Conservation (phyloP, 2,888 invertebrate genomes). For the Rhyacophila evoluta region DNA sequence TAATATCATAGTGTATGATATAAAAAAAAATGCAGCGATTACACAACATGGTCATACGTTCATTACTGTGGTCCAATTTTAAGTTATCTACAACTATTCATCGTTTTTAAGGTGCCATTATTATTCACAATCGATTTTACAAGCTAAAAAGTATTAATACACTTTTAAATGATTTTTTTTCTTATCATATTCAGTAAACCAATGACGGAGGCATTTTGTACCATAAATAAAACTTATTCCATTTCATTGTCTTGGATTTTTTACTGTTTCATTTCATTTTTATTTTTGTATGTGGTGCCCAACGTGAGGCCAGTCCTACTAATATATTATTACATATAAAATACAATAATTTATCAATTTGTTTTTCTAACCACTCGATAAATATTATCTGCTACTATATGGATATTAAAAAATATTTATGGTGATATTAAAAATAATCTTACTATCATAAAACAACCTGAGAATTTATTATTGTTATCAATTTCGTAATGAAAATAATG, state of each 20-base stretch:
- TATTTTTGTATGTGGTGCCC: no score
- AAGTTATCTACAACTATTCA: not conserved
- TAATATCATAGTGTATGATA: not conserved
- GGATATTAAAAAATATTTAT: no score
- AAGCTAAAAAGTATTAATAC: not conserved
- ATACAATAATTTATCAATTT: no score
- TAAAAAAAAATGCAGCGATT: not conserved
- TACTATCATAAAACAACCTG: no score
- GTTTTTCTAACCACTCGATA: no score
- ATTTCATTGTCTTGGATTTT: not conserved
- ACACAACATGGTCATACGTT: not conserved
- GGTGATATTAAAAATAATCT: no score
- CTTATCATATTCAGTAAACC: not conserved
- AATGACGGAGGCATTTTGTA: not conserved
- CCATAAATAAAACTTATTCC: not conserved
- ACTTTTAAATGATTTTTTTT: not conserved
- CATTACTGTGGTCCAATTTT: not conserved
- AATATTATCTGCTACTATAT: no score
- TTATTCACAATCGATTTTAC: not conserved
- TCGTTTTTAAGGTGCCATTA: not conserved
- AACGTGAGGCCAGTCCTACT: no score
- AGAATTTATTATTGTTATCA: no score
- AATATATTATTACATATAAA: no score
- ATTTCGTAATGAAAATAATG: no score
- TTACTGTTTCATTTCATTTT: no score